These are phyloP conservation scores for Sorex fumeus DNA, from an alignment of 2,113 vertebrate genomes.

Conservation along the genomic window DNA sequence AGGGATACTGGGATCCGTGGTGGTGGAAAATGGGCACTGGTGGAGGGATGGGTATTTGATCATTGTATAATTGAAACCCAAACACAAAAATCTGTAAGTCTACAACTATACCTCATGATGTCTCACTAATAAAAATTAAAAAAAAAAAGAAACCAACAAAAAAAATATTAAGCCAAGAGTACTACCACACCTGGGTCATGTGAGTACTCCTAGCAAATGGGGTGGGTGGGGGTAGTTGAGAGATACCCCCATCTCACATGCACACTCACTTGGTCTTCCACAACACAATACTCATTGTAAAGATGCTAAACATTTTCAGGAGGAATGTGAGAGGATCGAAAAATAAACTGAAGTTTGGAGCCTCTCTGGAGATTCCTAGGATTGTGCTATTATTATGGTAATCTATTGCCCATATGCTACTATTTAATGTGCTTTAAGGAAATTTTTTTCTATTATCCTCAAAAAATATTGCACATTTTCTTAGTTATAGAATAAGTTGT, in stretches of 20 bases:
- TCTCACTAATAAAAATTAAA: no score
- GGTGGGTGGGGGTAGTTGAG: not conserved
- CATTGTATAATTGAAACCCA: no score
- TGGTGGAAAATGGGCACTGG: no score
- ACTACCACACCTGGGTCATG: not conserved
- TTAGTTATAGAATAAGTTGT: slow-evolving; percentile 49
- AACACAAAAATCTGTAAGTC: no score
- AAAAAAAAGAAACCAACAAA: no score
- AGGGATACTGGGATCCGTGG: no score
- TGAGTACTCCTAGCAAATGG: not conserved
- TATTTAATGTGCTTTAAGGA: not conserved
- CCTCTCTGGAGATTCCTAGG: not conserved
- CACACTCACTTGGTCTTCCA: not conserved
- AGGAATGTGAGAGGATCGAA: not conserved
- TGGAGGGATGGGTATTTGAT: no score
- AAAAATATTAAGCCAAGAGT: not conserved
- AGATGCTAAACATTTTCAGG: slow-evolving; percentile 1
- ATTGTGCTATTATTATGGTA: not conserved
- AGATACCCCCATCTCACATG: no score
- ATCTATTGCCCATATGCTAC: not conserved
- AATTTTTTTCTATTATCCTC: slow-evolving; percentile 15
- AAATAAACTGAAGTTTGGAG: slow-evolving; percentile 15
- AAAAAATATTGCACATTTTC: slow-evolving; percentile 18
- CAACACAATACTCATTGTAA: not conserved
- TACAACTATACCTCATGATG: no score